Conservation (phyloP, 2,797 vertebrate species). For the Semotilus atromaculatus region DNA sequence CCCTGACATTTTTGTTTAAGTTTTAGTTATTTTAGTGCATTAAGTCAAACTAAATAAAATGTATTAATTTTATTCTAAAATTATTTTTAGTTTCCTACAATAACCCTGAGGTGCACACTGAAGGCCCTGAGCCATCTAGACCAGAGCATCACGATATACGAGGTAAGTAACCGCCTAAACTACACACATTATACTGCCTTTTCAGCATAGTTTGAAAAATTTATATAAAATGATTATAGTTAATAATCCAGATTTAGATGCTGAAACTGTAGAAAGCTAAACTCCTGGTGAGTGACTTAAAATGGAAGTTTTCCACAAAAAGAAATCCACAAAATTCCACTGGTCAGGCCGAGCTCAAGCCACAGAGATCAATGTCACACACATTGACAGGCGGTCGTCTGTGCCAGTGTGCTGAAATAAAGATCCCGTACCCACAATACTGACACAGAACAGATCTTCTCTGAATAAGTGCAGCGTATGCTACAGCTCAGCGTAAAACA, state of each 20-base stretch:
- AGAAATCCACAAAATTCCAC: slow-evolving; percentile 55
- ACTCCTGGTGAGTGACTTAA: slow-evolving; percentile 24
- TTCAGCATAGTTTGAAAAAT: neutral
- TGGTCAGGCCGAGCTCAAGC: slow-evolving; percentile 51
- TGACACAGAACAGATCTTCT: neutral
- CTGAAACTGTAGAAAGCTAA: slow-evolving; percentile 12
- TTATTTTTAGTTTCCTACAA: neutral
- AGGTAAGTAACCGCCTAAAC: neutral
- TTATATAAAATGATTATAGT: neutral
- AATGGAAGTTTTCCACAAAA: slow-evolving; percentile 48
- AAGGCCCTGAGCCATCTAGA: neutral
- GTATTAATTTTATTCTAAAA: no score
- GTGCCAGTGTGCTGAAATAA: slow-evolving; percentile 58
- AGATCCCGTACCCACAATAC: slow-evolving; percentile 43
- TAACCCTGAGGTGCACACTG: neutral
- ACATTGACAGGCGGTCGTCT: slow-evolving; percentile 43
- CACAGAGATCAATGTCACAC: slow-evolving; percentile 58
- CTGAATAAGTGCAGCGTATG: neutral
- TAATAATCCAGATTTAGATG: slow-evolving; percentile 13
- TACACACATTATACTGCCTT: neutral
- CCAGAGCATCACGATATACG: neutral
- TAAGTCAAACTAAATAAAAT: neutral
- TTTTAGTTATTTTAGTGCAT: neutral
- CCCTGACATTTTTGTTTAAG: neutral
- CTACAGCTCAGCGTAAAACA: neutral